Percentiles rank a stretch among this genome's conserved stretches.
Conservation (phyloP, 2,113 vertebrate species). For the Lepisosteus osseus region DNA sequence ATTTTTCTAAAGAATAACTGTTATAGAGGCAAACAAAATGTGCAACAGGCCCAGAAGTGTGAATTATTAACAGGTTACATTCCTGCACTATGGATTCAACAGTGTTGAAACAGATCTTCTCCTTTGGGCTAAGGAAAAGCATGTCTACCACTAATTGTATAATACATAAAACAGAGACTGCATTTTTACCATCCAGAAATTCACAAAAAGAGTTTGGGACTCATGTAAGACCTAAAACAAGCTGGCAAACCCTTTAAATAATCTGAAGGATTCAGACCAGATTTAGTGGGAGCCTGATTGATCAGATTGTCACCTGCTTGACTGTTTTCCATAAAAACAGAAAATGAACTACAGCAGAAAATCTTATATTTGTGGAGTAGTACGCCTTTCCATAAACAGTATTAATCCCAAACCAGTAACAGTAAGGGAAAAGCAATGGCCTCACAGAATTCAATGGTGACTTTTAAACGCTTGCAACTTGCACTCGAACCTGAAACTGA, state of each 20-base stretch:
- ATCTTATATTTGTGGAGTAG: no score
- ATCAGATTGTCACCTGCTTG: no score
- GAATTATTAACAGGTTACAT: conserved; percentile 5
- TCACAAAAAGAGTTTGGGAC: conserved; percentile 1
- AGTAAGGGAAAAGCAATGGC: no score
- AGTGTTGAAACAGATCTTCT: conserved; percentile 2
- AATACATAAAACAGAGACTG: not conserved
- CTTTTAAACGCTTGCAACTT: no score
- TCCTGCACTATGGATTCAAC: conserved; percentile 1
- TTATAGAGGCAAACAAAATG: not conserved
- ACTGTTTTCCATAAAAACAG: no score
- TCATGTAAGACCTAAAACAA: not conserved
- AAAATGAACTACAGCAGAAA: no score
- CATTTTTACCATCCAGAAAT: not conserved
- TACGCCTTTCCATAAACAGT: no score
- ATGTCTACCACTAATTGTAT: not conserved
- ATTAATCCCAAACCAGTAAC: no score
- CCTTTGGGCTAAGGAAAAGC: not conserved
- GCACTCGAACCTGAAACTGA: no score
- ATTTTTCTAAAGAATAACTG: not conserved
- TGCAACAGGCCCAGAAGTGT: not conserved
- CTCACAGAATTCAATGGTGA: no score
- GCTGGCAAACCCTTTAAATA: not conserved
- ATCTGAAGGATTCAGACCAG: not conserved
- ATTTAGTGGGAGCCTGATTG: not conserved